Evolutionary conservation across 2,888 invertebrate genomes (phyloP), one percentile per base, ranked within the genome.

Genomic region (Crematogaster levior): DNA sequence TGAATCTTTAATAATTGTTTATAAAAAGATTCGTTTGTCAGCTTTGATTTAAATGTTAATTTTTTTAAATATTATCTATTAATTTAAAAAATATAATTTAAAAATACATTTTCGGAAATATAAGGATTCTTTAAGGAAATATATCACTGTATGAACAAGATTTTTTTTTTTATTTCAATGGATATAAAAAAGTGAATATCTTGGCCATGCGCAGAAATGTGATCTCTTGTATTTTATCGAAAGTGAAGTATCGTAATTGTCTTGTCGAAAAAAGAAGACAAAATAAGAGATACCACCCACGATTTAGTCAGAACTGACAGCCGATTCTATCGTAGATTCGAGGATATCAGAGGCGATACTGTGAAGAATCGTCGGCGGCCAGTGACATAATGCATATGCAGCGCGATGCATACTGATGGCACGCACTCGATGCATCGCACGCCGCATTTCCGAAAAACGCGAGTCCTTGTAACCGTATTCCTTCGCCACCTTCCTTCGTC

Each of bases 321-420:
- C 12, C 21, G 72, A 70, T 68, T 85, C 70, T 80, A 81, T 81
- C 85, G 51, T 74, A 61, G 73, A 82, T 80, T 72, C 40, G 75
- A 74, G 82, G 56, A 56, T 88, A 89, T 90, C 91, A 84, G n/a
- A n/a, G 85, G 84, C 84, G 86, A 86, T 86, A 88, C 81, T 53
- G 84, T 86, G 86, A 85, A 81, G 88, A 75, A 86, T 88, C 75
- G 86, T 84, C 85, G 79, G 72, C 83, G 85, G 18, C 46, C 63
- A 85, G 88, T 92, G 92, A 93, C 92, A 92, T 93, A 93, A 92
- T 92, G 90, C 89, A 82, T 56, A 66, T 72, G 83, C 85, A 73
- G 21, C 79, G 84, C 53, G 75, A 34, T 72, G 92, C 91, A 92
- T 92, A 92, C 92, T 81, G 90, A 88, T 90, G 65, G 21, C 51